Evolutionary conservation across 2,797 vertebrate species (phyloP), one percentile per base, ranked within the genome.

Genomic region (Phyllotis vaccarum): DNA sequence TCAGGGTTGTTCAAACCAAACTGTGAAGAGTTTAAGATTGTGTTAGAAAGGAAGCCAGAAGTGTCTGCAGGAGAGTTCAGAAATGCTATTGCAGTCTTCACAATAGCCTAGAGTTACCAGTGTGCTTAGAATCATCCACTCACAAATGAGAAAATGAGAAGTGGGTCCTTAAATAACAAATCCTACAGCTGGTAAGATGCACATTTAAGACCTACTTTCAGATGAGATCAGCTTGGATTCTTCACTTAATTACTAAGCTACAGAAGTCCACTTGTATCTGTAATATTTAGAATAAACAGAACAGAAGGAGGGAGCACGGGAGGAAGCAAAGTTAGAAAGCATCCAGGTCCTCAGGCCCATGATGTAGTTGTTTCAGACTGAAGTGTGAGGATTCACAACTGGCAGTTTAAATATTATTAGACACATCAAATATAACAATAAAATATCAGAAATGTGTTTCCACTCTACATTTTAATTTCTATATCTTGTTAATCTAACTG

Each of bases 391-490:
- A 64, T 17, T 13, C 34, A 58, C 9, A 52, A 34, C 72, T 2
- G 19, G 54, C 3, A 68, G 14, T 10, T 75, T 75, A 46, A 10
- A 31, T 13, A 22, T 21, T 43, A 58, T 54, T 56, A 66, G 14
- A 7, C 37, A 52, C 17, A 74, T 70, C 56, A 31, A 31, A 31
- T 56, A 27, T 22, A 56, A 86, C 11, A 49, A 12, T 72, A 62
- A 92, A 91, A 68, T 72, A 8, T 31, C 54, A 66, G 60, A 87
- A 86, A 70, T 17, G 5, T 52, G 49, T 0, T 46, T 22, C 43
- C 12, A 74, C 22, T 34, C 22, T 46, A 56, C 54, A 86, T 86
- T 31, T 68, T 24, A 81, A 75, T 75, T 93, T 93, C 60, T 82
- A 34, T 82, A 64, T 85, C 60, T 82, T 74, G 27, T 56, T 68